phyloP scores from a whole-genome alignment of 53 echinoderm and acorn worm genomes.

The Echinometra lucunter region DNA sequence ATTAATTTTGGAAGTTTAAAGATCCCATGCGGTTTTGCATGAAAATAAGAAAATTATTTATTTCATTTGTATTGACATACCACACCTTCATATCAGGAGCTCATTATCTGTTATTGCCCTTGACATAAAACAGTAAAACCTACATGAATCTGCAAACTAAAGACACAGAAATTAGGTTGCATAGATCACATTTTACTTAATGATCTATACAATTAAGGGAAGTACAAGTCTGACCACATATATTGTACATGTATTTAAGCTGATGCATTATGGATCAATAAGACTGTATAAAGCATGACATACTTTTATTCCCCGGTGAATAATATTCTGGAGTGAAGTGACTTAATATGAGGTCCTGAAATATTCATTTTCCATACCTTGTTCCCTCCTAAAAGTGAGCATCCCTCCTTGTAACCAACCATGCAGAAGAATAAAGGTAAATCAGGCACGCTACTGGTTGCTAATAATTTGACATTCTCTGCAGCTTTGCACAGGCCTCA shows the following conservation, averaged over 20 bases:
- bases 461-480: conserved; percentile 1
- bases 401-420: background rate
- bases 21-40: background rate
- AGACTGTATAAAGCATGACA: background rate
- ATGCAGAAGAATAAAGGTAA: background rate
- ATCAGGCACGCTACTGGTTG: background rate
- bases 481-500: background rate
- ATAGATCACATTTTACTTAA: background rate
- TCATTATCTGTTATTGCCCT: background rate
- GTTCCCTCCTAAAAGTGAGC: background rate
- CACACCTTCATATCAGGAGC: background rate
- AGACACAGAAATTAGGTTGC: background rate
- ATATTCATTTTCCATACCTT: background rate
- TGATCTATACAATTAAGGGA: background rate
- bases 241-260: background rate
- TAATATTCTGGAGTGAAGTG: background rate
- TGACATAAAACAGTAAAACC: background rate
- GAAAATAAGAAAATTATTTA: background rate
- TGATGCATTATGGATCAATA: background rate
- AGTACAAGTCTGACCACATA: background rate
- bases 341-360: background rate
- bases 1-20: background rate
- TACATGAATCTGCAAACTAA: background rate
- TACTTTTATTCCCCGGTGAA: background rate
- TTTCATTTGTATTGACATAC: background rate